Evolutionary conservation across 2,113 vertebrate species (phyloP).

Genomic region (Catagonus wagneri): DNA sequence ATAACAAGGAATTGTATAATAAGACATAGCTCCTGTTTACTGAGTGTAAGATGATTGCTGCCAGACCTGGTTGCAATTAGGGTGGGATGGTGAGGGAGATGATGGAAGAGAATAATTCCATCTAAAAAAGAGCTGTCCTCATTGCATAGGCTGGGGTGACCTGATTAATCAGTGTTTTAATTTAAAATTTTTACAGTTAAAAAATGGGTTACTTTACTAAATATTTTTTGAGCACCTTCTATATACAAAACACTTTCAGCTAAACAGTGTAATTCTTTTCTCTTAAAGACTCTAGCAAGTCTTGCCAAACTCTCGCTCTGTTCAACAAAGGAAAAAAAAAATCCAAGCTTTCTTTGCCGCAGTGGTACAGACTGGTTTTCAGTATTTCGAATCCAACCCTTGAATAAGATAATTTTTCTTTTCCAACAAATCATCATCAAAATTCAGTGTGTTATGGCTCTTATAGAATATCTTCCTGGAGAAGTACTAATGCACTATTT

Average conservation of each 20-base stretch:
- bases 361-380: constrained; percentile 30
- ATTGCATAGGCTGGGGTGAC: background rate
- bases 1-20: constrained; percentile 47
- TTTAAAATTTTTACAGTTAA: constrained; percentile 20
- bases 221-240: background rate
- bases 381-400: constrained; percentile 42
- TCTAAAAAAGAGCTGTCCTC: background rate
- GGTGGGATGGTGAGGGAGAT: background rate
- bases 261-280: constrained; percentile 1
- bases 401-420: constrained; percentile 50
- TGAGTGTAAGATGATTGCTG: background rate
- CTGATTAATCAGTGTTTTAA: background rate
- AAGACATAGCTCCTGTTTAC: constrained; percentile 7
- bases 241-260: constrained; percentile 6
- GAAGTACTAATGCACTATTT: constrained; percentile 44
- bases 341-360: background rate
- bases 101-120: background rate
- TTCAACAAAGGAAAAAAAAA: background rate
- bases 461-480: constrained; percentile 31
- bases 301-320: background rate
- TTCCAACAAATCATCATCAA: constrained; percentile 49
- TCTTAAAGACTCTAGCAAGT: background rate
- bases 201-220: background rate
- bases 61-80: background rate
- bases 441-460: constrained; percentile 35